phyloP scores from a whole-genome alignment of 2,797 vertebrate genomes.

The Pterois miles region DNA sequence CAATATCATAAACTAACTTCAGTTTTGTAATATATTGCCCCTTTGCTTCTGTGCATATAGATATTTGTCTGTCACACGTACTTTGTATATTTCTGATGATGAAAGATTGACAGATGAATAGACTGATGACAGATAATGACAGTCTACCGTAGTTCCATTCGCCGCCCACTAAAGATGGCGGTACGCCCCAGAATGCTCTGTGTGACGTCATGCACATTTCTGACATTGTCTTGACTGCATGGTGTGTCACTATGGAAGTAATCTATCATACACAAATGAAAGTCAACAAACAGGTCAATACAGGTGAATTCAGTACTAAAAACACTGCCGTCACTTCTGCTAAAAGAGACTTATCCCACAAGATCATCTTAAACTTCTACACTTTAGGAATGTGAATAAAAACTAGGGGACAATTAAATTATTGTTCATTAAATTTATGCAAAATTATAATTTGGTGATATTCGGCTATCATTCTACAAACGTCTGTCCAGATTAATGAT shows the following conservation, averaged over 20 bases:
- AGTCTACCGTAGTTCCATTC: no score
- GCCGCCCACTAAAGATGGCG: no score
- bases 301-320: not conserved
- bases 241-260: not conserved
- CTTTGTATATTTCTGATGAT: no score
- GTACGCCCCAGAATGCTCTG: no score
- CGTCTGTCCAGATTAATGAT: not conserved
- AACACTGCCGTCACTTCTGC: not conserved
- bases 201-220: conserved; percentile 14
- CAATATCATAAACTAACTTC: no score
- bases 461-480: not conserved
- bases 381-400: not conserved
- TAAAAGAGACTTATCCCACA: not conserved
- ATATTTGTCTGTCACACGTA: no score
- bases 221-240: conserved; percentile 1
- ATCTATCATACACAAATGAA: conserved; percentile 27
- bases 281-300: not conserved
- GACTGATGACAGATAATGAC: no score
- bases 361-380: not conserved
- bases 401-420: not conserved
- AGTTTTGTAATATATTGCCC: no score
- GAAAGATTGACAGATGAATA: no score
- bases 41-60: no score
- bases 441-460: not conserved
- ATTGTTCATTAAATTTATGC: not conserved